Base-by-base conservation (phyloP, 2,888 invertebrate species). In the Leucania comma region DNA sequence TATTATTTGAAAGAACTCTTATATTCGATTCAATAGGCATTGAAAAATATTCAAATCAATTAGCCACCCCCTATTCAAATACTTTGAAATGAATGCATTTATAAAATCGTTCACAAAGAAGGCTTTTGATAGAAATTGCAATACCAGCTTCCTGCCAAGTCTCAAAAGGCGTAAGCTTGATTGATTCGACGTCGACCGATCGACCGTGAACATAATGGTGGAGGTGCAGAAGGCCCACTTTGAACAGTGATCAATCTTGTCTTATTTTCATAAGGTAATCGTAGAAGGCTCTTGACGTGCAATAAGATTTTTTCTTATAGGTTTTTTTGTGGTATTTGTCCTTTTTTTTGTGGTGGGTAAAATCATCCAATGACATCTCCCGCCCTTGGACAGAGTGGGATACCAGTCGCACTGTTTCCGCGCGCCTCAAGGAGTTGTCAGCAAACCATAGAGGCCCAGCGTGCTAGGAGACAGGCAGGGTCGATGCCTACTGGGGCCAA, bases 71-170 rank as follows among this genome's bases (percentile, higher is more conserved):
- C 58, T 50, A 62, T 74, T 74, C 22, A 61, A 62, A 63, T 17
- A 35, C 32, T 42, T 6, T 57, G 32, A 61, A 58, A 35, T 57
- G 22, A 68, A 64, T 81, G 65, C 56, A 66, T 71, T 64, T 53
- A 81, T 71, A 62, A 71, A 71, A 42, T 53, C 24, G 24, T 71
- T 66, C 48, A 54, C n/a, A 59, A 61, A 32, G 53, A 35, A 53
- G 8, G 38, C 72, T 77, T 75, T 81, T 81, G 54, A 76, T 57
- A 59, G 54, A 76, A 68, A 77, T 76, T 71, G 77, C 81, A 80
- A 76, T 68, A 68, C 48, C 81, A 56, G 72, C 77, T 79, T 59
- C 62, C 71, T 68, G 79, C 77, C 77, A 62, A 22, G 24, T 24
- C 68, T 76, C 71, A 81, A 81, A 79, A 62, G 71, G 48, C 60